A percentile compares a stretch with the other conserved stretches of the same genome.
Conservation (phyloP, 2,888 invertebrate species). For the Ramazzottius varieornatus region DNA sequence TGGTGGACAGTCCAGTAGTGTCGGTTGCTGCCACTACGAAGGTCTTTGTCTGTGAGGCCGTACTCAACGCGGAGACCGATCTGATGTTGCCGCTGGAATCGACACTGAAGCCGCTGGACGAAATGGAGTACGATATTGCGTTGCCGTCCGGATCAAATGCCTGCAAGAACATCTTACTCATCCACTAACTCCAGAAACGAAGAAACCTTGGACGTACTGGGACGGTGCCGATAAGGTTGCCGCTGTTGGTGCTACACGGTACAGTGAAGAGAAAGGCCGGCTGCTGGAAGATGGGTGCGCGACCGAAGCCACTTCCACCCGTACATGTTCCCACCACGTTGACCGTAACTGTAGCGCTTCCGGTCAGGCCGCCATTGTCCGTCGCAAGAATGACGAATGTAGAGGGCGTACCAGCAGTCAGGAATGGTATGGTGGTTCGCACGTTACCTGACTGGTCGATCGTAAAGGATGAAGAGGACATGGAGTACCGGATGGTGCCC, state of each 20-base stretch:
- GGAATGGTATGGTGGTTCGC: background rate
- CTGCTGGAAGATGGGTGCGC: background rate
- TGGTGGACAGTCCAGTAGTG: background rate
- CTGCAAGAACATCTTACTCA: background rate
- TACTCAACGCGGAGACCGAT: background rate
- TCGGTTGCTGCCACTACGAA: background rate
- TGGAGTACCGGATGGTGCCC: background rate
- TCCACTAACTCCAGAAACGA: background rate
- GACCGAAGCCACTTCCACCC: background rate
- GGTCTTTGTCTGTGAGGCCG: background rate
- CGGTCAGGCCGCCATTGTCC: background rate
- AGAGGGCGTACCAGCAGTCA: background rate
- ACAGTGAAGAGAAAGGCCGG: background rate
- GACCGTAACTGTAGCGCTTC: background rate
- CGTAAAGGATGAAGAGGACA: background rate
- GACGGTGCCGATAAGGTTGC: background rate
- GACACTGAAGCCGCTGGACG: background rate
- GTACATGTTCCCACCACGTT: background rate
- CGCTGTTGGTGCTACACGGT: background rate
- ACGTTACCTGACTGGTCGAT: background rate
- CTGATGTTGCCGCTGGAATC: background rate
- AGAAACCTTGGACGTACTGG: background rate
- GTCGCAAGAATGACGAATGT: background rate
- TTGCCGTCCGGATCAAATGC: background rate
- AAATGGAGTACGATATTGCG: background rate